Base-by-base conservation (phyloP, 2,888 invertebrate species). In the Teleiodes luculella region DNA sequence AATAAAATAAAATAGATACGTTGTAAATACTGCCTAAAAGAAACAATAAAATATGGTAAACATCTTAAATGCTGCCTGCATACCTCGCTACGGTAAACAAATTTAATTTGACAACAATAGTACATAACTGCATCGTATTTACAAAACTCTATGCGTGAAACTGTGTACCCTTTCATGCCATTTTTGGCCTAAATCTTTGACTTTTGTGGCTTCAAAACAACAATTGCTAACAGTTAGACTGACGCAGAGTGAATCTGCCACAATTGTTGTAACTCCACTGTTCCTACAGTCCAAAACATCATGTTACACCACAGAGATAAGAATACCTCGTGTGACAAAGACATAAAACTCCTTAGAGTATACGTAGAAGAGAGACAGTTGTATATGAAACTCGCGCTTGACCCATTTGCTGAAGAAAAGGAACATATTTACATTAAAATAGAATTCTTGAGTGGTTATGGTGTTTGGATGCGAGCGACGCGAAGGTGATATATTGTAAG, bases 371-470 rank as follows among this genome's bases (percentile, higher is more conserved):
- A 24, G 24, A 24, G 24, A 3, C 24, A 24, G 24, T 33, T n/a
- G 39, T 39, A 43, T 24, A 20, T 37, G 52, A 43, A 33, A 41
- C 33, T 35, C 30, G 46, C 33, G 46, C 51, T 54, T 57, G 55
- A 55, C 52, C 55, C 35, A 52, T 52, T 57, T 57, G 55, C 46
- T 11, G 45, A 13, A 57, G 55, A 57, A 57, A 52, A 46, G 39
- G 37, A 54, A 35, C 28, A 13, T 24, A 57, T 57, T 57, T 37
- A 30, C 57, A 57, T 57, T 14, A 45, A 16, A 55, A 57, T 52
- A 50, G 55, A 39, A 57, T 55, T 57, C 50, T 57, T 47, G 24
- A 30, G 49, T 28, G 36, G 36, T 33, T 52, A 47, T 33, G 46
- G 54, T 52, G 53, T 57, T 54, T 57, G 48, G 57, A 2, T 41